A percentile compares a stretch with the other conserved stretches of the same genome.
These are phyloP conservation scores for Apotomis turbidana DNA, from an alignment of 2,888 invertebrate genomes.

Conservation along the genomic window DNA sequence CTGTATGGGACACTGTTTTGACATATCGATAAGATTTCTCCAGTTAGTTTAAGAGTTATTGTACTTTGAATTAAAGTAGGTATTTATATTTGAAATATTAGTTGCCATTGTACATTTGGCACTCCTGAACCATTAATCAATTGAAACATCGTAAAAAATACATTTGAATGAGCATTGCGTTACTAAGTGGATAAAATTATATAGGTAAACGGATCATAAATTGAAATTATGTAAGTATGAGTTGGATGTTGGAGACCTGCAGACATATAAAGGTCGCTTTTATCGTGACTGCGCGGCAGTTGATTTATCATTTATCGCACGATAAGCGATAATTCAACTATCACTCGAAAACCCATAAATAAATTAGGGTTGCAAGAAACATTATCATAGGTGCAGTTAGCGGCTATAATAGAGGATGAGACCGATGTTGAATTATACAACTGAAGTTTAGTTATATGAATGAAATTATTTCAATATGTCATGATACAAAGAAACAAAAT, in stretches of 20 bases:
- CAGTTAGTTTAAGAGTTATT: constrained; percentile 59
- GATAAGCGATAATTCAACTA: too few relatives aligned
- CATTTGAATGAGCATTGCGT: constrained; percentile 10
- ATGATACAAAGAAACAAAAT: too few relatives aligned
- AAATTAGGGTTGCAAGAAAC: too few relatives aligned
- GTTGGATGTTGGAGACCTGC: background rate
- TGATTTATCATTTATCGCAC: too few relatives aligned
- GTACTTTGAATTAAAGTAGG: constrained; percentile 47
- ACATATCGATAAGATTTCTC: constrained; percentile 71
- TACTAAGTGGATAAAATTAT: constrained; percentile 1
- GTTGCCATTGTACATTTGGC: constrained; percentile 45
- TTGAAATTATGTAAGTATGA: background rate
- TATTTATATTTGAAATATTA: constrained; percentile 44
- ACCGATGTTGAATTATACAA: too few relatives aligned
- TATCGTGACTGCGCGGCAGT: too few relatives aligned
- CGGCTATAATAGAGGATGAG: too few relatives aligned
- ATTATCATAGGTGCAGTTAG: too few relatives aligned
- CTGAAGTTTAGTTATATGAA: too few relatives aligned
- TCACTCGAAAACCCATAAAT: too few relatives aligned
- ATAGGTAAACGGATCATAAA: background rate
- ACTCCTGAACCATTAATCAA: constrained; percentile 36
- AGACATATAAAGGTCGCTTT: background rate
- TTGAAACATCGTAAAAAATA: constrained; percentile 26
- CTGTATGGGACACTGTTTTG: constrained; percentile 65
- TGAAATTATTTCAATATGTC: too few relatives aligned